Base-by-base conservation (phyloP, 1,140 invertebrate genomes). In the Drosophila sp. region DNA sequence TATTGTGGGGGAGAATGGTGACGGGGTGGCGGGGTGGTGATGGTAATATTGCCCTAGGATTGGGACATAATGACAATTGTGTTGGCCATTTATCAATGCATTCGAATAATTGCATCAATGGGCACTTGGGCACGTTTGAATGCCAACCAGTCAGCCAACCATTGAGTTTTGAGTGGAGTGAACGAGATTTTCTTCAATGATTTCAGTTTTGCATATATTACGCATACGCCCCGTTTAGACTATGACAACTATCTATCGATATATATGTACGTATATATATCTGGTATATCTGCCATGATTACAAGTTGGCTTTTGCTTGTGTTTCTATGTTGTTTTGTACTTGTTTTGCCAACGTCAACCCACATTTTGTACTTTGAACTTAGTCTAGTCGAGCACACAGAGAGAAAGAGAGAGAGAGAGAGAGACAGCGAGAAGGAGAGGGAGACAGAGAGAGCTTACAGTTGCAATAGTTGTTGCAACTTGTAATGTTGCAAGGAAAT, bases 281-380 rank as follows among this genome's bases (percentile, higher is more conserved):
- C 1, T n/a, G n/a, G 11, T 30, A 17, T 41, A 17, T 4, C 11
- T n/a, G 44, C 23, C 23, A 50, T 27, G 44, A 65, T 25, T 33
- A 33, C 54, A 50, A 50, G 23, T 27, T 50, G 2, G 2, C 6
- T 50, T 50, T 27, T 35, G 29, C 17, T 7, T 35, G 40, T 33
- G 27, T 27, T n/a, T 27, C n/a, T 44, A n/a, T 47, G 7, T 50
- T 47, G 47, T 40, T 61, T 35, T 29, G 56, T 11, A 69, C 66
- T 56, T 67, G 67, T 70, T 56, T 67, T 68, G 67, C 58, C 60
- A 38, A 62, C 65, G 73, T 67, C 82, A 87, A 79, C 79, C 79
- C 83, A 87, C 83, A 79, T 87, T 76, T 87, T 87, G 76, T 87
- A 71, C 83, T 86, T 83, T 83, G 83, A 86, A 86, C 83, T 83